Evolutionary conservation across 2,113 vertebrate species (phyloP).

Genomic region (Nibea albiflora): DNA sequence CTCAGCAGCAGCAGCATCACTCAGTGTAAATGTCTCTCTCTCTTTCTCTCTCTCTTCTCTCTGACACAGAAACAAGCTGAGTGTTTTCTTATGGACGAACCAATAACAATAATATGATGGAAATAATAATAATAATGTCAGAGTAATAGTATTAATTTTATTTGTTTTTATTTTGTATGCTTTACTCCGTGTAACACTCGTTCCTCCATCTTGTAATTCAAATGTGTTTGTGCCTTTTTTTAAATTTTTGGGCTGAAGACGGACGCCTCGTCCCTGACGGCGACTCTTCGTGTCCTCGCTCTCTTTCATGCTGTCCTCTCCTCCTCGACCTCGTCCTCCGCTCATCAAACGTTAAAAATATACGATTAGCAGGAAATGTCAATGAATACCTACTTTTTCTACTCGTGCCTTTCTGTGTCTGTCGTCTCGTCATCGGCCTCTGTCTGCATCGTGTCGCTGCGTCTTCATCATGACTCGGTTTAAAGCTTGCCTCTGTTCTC

Average conservation of each 20-base stretch:
- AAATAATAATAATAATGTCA: constrained; percentile 72
- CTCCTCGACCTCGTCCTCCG: constrained; percentile 54
- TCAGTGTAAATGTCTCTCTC: constrained; percentile 34
- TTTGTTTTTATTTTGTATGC: constrained; percentile 74
- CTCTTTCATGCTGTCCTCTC: constrained; percentile 54
- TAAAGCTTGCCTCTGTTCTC: constrained; percentile 18
- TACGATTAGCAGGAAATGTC: constrained; percentile 55
- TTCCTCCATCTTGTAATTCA: constrained; percentile 66
- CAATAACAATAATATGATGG: constrained; percentile 68
- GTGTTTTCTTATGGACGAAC: constrained; percentile 46
- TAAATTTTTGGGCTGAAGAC: constrained; percentile 50
- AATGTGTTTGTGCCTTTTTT: constrained; percentile 77
- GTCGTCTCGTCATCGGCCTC: constrained; percentile 44
- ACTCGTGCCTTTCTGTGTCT: constrained; percentile 82
- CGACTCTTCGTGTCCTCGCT: constrained; percentile 28
- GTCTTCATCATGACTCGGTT: constrained; percentile 38
- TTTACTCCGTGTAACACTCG: constrained; percentile 70
- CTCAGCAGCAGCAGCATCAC: constrained; percentile 57
- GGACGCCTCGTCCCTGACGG: constrained; percentile 57
- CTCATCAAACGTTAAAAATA: constrained; percentile 41
- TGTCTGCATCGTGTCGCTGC: constrained; percentile 45
- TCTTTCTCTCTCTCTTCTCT: constrained; percentile 13
- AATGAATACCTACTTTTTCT: constrained; percentile 71
- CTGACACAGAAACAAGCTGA: constrained; percentile 27
- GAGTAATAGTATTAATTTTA: constrained; percentile 80